A percentile compares a stretch with the other conserved stretches of the same genome.
Conservation (phyloP, 2,888 invertebrate species). For the Lordiphosa andalusiaca region DNA sequence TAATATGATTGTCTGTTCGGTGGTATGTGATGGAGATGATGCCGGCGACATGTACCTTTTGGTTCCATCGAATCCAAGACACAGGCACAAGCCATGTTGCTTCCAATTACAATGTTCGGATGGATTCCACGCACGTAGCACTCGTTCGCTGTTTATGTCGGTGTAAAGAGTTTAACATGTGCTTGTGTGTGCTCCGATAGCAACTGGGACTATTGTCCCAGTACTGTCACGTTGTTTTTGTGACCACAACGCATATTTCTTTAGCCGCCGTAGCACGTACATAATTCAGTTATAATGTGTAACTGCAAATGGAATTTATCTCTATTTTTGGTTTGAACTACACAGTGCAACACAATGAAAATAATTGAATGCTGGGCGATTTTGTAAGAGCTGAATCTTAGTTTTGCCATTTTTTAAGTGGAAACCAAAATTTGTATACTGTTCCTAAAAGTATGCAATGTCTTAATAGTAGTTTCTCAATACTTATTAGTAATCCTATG, state of each 20-base stretch:
- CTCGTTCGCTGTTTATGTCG: conserved; percentile 62
- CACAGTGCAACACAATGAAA: not conserved
- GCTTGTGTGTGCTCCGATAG: conserved; percentile 37
- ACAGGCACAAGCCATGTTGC: conserved; percentile 22
- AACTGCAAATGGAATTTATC: conserved; percentile 43
- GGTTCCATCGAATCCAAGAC: conserved; percentile 38
- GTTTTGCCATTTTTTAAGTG: too few relatives aligned
- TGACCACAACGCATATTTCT: conserved; percentile 34
- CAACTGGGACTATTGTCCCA: too few relatives aligned
- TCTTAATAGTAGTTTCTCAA: too few relatives aligned
- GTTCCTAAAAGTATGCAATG: too few relatives aligned
- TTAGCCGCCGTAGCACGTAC: conserved; percentile 35
- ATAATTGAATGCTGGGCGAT: conserved; percentile 4
- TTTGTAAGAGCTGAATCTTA: too few relatives aligned
- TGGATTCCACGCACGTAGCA: conserved; percentile 65
- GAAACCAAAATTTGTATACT: too few relatives aligned
- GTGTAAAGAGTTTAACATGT: conserved; percentile 75
- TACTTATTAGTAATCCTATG: too few relatives aligned
- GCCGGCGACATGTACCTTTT: conserved; percentile 27
- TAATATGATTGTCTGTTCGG: conserved; percentile 27
- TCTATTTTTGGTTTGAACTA: conserved; percentile 1
- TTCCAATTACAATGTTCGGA: conserved; percentile 65
- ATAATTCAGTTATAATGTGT: conserved; percentile 41
- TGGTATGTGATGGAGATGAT: conserved; percentile 21
- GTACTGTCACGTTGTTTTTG: too few relatives aligned